Percentiles rank a stretch among this genome's conserved stretches.
Conservation (phyloP, 2,797 vertebrate genomes). For the Arnoldichthys spilopterus region DNA sequence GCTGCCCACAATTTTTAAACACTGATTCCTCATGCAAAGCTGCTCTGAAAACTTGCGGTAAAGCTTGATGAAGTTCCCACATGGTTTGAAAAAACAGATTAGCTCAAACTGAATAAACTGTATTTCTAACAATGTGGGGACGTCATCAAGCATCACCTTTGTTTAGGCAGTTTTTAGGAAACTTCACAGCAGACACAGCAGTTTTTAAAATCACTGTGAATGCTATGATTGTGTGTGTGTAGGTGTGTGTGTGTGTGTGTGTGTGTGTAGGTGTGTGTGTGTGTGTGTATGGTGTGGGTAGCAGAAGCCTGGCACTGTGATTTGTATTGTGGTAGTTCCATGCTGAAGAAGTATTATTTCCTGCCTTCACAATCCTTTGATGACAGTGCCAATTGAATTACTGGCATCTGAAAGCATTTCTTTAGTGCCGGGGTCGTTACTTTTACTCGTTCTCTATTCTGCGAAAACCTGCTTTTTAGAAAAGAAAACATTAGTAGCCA, state of each 20-base stretch:
- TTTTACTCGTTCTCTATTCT: conserved; percentile 62
- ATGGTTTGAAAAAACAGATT: not conserved
- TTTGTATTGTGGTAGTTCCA: conserved; percentile 63
- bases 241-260: conserved; percentile 55
- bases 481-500: conserved; percentile 73
- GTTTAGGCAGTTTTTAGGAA: not conserved
- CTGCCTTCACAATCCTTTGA: conserved; percentile 66
- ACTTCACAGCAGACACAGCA: not conserved
- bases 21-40: not conserved
- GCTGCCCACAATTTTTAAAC: not conserved
- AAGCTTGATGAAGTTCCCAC: not conserved
- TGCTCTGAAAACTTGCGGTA: not conserved
- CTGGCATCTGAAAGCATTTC: conserved; percentile 69
- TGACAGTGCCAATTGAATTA: conserved; percentile 66
- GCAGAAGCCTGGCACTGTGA: conserved; percentile 58
- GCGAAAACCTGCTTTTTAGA: conserved; percentile 65
- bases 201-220: conserved; percentile 23
- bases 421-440: conserved; percentile 47
- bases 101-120: not conserved
- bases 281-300: conserved; percentile 56
- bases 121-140: conserved; percentile 1
- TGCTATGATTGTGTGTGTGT: conserved; percentile 49
- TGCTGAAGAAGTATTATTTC: conserved; percentile 55
- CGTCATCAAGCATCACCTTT: not conserved
- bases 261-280: conserved; percentile 48